Conservation (phyloP, 2,888 invertebrate genomes). For the Tryphoninae sp. region DNA sequence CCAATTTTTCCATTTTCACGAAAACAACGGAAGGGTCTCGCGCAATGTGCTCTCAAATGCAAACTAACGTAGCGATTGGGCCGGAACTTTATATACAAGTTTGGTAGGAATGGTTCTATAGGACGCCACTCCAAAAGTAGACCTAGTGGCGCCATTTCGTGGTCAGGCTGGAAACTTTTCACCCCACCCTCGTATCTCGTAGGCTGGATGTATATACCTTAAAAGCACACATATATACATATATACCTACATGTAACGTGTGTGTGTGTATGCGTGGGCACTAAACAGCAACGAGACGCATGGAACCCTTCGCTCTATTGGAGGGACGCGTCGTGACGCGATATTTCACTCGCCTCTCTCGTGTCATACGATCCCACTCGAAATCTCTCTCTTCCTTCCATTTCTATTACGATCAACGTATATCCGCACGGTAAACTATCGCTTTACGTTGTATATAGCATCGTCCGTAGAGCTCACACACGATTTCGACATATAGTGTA, state of each 20-base stretch:
- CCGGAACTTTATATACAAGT: no score
- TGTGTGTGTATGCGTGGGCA: neutral
- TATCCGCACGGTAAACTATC: slow-evolving; percentile 44
- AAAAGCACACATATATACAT: neutral
- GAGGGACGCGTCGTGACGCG: slow-evolving; percentile 33
- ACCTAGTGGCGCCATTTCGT: no score
- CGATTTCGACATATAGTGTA: slow-evolving; percentile 8
- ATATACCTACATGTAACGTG: neutral
- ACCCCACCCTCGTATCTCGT: no score
- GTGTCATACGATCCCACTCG: slow-evolving; percentile 3
- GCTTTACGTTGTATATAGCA: slow-evolving; percentile 16
- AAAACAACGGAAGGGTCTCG: no score
- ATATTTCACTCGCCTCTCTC: slow-evolving; percentile 37
- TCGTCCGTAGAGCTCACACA: neutral
- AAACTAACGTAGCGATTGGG: no score
- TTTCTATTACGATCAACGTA: slow-evolving; percentile 32
- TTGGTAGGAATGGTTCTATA: no score
- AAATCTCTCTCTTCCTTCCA: slow-evolving; percentile 7
- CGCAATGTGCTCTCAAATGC: no score
- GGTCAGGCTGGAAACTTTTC: no score
- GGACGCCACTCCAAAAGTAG: no score
- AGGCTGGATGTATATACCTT: slow-evolving; percentile 1
- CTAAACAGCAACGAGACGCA: slow-evolving; percentile 1
- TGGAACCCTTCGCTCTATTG: slow-evolving; percentile 33
- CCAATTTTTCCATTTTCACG: no score